phyloP scores from a whole-genome alignment of 2,888 invertebrate genomes.

The Plagodis dolabraria region DNA sequence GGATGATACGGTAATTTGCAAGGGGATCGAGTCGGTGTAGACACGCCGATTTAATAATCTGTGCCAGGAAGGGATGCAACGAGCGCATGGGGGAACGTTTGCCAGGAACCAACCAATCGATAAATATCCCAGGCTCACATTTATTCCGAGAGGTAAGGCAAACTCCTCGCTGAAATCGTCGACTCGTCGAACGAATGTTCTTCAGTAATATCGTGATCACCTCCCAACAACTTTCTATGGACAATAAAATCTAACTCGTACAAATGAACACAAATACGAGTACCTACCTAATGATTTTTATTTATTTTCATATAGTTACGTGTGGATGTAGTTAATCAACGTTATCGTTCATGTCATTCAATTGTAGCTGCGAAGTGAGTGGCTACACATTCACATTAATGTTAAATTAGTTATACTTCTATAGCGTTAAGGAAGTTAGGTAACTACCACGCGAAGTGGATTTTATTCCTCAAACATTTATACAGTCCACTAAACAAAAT shows the following conservation, averaged over 20 bases:
- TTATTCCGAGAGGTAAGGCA: background rate
- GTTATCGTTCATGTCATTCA: slow-evolving; percentile 5
- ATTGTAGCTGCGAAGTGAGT: background rate
- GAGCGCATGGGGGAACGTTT: slow-evolving; percentile 66
- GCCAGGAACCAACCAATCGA: slow-evolving; percentile 69
- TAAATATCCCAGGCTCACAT: slow-evolving; percentile 46
- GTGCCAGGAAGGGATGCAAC: slow-evolving; percentile 51
- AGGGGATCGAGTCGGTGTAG: slow-evolving; percentile 17
- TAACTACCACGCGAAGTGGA: no score
- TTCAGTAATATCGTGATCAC: slow-evolving; percentile 18
- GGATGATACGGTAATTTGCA: slow-evolving; percentile 16
- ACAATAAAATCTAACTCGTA: background rate
- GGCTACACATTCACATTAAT: background rate
- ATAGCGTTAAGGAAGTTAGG: no score
- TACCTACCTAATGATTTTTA: slow-evolving; percentile 9
- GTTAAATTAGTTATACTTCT: no score
- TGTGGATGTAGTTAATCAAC: background rate
- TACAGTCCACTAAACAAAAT: no score
- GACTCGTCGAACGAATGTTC: slow-evolving; percentile 11
- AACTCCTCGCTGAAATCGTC: slow-evolving; percentile 27
- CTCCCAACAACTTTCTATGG: slow-evolving; percentile 5
- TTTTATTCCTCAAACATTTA: no score
- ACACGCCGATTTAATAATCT: slow-evolving; percentile 23
- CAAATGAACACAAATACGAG: slow-evolving; percentile 4
- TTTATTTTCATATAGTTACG: slow-evolving; percentile 6